Evolutionary conservation across 2,797 vertebrate genomes (phyloP), one percentile per base, ranked within the genome.

Genomic region (Sebastes vulpes): DNA sequence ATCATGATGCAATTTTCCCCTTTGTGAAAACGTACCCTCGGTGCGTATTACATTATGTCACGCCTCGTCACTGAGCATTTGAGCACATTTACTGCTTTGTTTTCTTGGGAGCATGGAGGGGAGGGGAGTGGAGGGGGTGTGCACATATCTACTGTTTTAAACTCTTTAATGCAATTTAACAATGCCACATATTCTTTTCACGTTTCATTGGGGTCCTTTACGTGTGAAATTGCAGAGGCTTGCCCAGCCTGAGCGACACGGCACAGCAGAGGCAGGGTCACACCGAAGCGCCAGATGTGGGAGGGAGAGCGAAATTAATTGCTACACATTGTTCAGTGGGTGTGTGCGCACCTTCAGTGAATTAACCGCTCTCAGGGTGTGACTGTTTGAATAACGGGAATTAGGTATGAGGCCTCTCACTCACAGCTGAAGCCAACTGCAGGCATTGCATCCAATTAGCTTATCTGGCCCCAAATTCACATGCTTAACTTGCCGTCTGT

Each of bases 101-200:
- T 93, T 93, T 92, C 83, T 80, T 82, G 26, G 71, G 52, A 77
- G 71, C 11, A 11, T n/a, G 57, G 28, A 3, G 59, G 25, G 57
- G 3, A 20, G 23, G 61, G 28, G 4, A 18, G 67, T 29, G 9
- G 46, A 7, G 9, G 11, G 61, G 65, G 35, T 31, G 65, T 35
- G 48, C 28, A 9, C 75, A 46, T 50, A 85, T 86, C 90, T 79
- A 91, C 83, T 78, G 88, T 94, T 95, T 93, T 88, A 94, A 93
- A 93, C 92, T 94, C 89, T 96, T 96, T 96, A 96, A 96, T 96
- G 94, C 95, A 96, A 96, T 96, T 96, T 96, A 96, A 94, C 96
- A 96, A 95, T 94, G 93, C 86, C 94, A 93, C 92, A 70, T 95
- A 95, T 94, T 93, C 94, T 92, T 86, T 96, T 95, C 93, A 95